These are phyloP conservation scores for Molorchus minor DNA, from an alignment of 2,888 invertebrate genomes.

Conservation along the genomic window DNA sequence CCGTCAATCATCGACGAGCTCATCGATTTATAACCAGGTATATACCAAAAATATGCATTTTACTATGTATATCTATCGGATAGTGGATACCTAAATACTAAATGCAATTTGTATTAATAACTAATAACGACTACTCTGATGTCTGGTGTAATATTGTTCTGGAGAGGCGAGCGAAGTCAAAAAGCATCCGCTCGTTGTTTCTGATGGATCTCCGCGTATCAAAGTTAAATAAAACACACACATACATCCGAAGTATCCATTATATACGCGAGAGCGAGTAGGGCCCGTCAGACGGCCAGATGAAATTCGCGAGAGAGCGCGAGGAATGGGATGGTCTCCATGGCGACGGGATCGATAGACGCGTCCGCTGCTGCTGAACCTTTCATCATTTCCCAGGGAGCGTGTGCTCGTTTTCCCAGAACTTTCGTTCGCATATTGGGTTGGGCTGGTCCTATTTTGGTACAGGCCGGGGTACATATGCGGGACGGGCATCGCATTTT, in stretches of 20 bases:
- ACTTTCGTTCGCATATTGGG: slow-evolving; percentile 40
- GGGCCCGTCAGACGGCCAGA: slow-evolving; percentile 38
- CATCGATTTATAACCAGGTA: no score
- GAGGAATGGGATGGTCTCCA: slow-evolving; percentile 44
- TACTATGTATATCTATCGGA: no score
- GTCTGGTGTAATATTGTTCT: no score
- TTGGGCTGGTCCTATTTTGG: slow-evolving; percentile 48
- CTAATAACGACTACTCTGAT: no score
- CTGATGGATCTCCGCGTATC: slow-evolving; percentile 33
- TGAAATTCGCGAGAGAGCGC: slow-evolving; percentile 43
- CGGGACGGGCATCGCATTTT: no score
- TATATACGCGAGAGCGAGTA: slow-evolving; percentile 40
- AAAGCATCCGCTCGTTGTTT: no score
- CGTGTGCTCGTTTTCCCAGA: slow-evolving; percentile 48
- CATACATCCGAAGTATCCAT: slow-evolving; percentile 40
- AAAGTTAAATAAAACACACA: slow-evolving; percentile 40
- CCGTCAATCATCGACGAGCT: no score
- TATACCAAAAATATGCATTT: no score
- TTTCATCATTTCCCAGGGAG: slow-evolving; percentile 52
- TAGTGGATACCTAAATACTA: no score
- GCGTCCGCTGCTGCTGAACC: slow-evolving; percentile 43
- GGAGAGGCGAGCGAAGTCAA: no score
- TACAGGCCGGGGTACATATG: slow-evolving; percentile 24
- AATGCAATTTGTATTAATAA: no score
- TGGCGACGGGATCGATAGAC: slow-evolving; percentile 53